A percentile compares a stretch with the other conserved stretches of the same genome.
phyloP scores from a whole-genome alignment of 2,113 vertebrate species.

The Trinectes maculatus region DNA sequence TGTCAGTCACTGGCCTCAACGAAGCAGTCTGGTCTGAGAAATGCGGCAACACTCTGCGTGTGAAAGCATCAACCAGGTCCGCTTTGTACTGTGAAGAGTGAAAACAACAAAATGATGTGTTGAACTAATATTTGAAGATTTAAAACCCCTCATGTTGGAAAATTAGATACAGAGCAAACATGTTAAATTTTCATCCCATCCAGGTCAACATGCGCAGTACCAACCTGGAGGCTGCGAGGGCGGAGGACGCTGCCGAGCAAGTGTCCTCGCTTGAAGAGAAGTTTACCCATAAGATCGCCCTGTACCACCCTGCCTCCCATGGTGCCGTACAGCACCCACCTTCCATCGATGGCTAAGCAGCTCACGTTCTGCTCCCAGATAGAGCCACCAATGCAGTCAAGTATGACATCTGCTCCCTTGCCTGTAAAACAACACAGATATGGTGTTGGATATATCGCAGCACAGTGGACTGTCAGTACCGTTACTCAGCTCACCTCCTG shows the following conservation, averaged over 20 bases:
- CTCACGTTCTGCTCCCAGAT: constrained; percentile 87
- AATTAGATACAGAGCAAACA: neutral
- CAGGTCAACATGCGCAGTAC: neutral
- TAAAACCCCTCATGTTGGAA: too few species aligned
- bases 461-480: neutral
- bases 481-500: constrained; percentile 77
- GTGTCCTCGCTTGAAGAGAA: constrained; percentile 85
- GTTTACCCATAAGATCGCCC: constrained; percentile 84
- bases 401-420: constrained; percentile 85
- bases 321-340: constrained; percentile 88
- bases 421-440: constrained; percentile 66
- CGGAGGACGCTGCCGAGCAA: constrained; percentile 84
- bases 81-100: constrained; percentile 83
- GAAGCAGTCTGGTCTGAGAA: constrained; percentile 72
- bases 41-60: constrained; percentile 70
- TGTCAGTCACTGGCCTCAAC: constrained; percentile 82
- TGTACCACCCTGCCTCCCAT: constrained; percentile 80
- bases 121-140: too few species aligned
- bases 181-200: neutral
- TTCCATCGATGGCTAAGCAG: constrained; percentile 83
- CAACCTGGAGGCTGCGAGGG: constrained; percentile 83
- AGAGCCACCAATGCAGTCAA: constrained; percentile 85
- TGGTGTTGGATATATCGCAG: neutral
- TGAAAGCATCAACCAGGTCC: constrained; percentile 83
- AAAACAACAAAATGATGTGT: neutral